Percentiles rank a stretch among this genome's conserved stretches.
Evolutionary conservation across 2,888 invertebrate species (phyloP).

Genomic region (Dynastes grantii): DNA sequence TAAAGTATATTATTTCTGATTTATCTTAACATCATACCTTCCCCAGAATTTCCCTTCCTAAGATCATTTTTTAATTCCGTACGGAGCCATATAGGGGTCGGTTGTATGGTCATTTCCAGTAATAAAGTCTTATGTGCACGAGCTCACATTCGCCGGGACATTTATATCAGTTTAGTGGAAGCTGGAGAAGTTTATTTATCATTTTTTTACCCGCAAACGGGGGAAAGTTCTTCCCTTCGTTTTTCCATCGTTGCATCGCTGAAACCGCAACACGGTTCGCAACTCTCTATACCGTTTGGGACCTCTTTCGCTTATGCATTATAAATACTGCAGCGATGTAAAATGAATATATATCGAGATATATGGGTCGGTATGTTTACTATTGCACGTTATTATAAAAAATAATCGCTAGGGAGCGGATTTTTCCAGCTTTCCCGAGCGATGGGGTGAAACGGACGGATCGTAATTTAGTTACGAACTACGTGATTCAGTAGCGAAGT

Average conservation of each 20-base stretch:
- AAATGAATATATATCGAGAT: conserved; percentile 48
- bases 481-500: conserved; percentile 16
- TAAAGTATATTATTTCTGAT: conserved; percentile 31
- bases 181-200: conserved; percentile 40
- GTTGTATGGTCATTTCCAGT: conserved; percentile 34
- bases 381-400: conserved; percentile 28
- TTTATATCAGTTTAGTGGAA: conserved; percentile 46
- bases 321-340: conserved; percentile 41
- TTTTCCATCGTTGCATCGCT: not conserved
- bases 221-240: conserved; percentile 24
- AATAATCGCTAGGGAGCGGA: conserved; percentile 31
- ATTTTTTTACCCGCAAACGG: conserved; percentile 30
- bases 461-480: conserved; percentile 5
- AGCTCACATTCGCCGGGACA: conserved; percentile 19
- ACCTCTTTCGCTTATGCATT: conserved; percentile 21
- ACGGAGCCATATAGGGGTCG: conserved; percentile 37
- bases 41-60: not conserved
- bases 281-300: conserved; percentile 5
- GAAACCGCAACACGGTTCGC: too few species aligned
- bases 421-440: not conserved
- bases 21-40: conserved; percentile 20
- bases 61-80: conserved; percentile 28
- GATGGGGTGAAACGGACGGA: not conserved
- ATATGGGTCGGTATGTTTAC: conserved; percentile 45
- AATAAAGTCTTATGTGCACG: conserved; percentile 40